A percentile compares a stretch with the other conserved stretches of the same genome.
These are phyloP conservation scores for Leptodactylus fuscus DNA, from an alignment of 2,113 vertebrate species.

Conservation along the genomic window DNA sequence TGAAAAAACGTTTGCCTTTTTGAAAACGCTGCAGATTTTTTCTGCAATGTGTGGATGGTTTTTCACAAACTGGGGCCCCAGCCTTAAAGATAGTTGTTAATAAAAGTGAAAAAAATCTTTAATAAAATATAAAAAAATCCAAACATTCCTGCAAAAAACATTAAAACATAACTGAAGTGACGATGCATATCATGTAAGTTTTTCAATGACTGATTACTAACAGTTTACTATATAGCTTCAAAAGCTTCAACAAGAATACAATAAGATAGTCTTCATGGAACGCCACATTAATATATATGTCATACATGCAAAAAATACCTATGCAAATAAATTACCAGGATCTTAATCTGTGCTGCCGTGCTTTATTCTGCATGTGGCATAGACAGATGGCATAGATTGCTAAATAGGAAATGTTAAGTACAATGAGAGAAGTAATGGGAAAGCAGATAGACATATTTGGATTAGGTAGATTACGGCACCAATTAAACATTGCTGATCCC, in stretches of 20 bases:
- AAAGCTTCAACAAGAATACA: background rate
- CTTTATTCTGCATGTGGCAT: conserved; percentile 5
- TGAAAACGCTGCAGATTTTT: no score
- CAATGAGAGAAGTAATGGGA: conserved; percentile 36
- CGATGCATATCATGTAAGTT: no score
- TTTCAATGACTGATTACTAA: no score
- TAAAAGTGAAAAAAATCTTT: no score
- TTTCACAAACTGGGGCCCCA: no score
- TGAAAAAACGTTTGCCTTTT: no score
- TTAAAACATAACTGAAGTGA: no score
- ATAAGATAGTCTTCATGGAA: background rate
- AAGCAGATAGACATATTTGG: conserved; percentile 33
- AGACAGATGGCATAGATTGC: conserved; percentile 42
- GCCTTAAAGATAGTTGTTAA: no score
- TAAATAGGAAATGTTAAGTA: conserved; percentile 24
- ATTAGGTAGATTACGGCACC: conserved; percentile 48
- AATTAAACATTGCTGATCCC: conserved; percentile 38
- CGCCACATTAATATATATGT: background rate
- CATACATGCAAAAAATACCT: background rate
- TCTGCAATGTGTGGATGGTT: no score
- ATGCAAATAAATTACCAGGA: background rate
- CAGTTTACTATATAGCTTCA: background rate
- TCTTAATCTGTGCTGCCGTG: conserved; percentile 2
- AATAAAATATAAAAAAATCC: no score
- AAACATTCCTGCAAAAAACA: no score